Evolutionary conservation across 2,113 vertebrate species (phyloP).

Genomic region (Podarcis cretensis): DNA sequence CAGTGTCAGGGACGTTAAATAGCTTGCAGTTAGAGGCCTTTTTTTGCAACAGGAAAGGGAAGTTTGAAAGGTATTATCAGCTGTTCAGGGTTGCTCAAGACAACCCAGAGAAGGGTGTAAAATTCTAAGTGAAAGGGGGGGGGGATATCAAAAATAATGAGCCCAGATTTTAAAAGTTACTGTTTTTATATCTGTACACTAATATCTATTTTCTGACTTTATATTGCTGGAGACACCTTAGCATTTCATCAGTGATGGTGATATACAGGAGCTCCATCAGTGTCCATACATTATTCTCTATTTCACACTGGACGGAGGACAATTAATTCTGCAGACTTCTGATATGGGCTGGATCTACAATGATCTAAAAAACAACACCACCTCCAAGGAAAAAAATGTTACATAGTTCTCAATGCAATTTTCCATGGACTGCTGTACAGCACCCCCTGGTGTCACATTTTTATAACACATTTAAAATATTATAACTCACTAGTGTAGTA

Average conservation of each 20-base stretch:
- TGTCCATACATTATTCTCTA: background rate
- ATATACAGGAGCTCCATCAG: background rate
- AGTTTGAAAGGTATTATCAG: slow-evolving; percentile 42
- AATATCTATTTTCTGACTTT: background rate
- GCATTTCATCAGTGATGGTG: background rate
- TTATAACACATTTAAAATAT: too few relatives aligned
- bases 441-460: too few relatives aligned
- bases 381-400: too few relatives aligned
- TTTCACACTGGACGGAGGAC: background rate
- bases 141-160: slow-evolving; percentile 44
- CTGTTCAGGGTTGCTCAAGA: background rate
- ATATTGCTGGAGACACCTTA: background rate
- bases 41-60: slow-evolving; percentile 48
- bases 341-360: too few relatives aligned
- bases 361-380: too few relatives aligned
- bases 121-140: slow-evolving; percentile 22
- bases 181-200: background rate
- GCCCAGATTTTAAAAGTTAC: background rate
- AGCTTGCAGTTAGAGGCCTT: slow-evolving; percentile 32
- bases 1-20: slow-evolving; percentile 42
- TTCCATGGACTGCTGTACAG: too few relatives aligned
- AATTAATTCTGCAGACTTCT: background rate
- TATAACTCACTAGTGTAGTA: too few relatives aligned
- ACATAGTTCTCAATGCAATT: too few relatives aligned
- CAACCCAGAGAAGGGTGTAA: slow-evolving; percentile 8